Base-by-base conservation (phyloP, 2,888 invertebrate genomes). In the Heteropelma amictum region DNA sequence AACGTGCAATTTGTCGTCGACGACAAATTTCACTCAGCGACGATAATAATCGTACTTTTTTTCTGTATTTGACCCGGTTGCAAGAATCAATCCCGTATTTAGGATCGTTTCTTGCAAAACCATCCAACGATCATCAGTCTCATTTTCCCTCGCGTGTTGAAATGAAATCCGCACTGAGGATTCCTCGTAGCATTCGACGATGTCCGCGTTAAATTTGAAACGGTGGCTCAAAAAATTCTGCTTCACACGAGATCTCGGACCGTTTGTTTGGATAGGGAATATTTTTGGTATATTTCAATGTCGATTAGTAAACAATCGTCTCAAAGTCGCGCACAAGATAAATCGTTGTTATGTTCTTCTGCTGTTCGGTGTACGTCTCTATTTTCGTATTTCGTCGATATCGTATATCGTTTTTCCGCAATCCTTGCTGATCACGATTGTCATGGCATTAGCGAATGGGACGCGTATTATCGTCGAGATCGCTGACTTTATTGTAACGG, bases 181-280 rank as follows among this genome's bases (percentile, higher is more conserved):
- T 33, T 19, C 30, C 10, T 8, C 10, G 8, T 6, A 45, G 7
- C 8, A 45, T 14, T 28, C 1, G 10, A n/a, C n/a, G 0, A 53
- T 33, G 30, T 51, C 14, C 17, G 8, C 17, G 19, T 6, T 5
- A 6, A 54, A 38, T n/a, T 21, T 35, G 1, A 26, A 38, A 5
- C 12, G 6, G 1, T 2, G 10, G 42, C 6, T 14, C 8, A 14
- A 45, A n/a, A 26, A 26, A 45, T 8, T 28, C 14, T 5, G 8
- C 1, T n/a, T 14, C 21, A 56, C 7, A 2, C 10, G 19, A 0
- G 47, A 38, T 12, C 19, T 70, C n/a, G 38, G 17, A 3, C 54
- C 63, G 3, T 70, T 70, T 21, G 14, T 61, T 3, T 21, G 26
- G 12, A 6, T 70, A n/a, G 49, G 56, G 8, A 63, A 63, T 38